Conservation (phyloP, 2,888 invertebrate genomes). For the Mimachlamys varia region DNA sequence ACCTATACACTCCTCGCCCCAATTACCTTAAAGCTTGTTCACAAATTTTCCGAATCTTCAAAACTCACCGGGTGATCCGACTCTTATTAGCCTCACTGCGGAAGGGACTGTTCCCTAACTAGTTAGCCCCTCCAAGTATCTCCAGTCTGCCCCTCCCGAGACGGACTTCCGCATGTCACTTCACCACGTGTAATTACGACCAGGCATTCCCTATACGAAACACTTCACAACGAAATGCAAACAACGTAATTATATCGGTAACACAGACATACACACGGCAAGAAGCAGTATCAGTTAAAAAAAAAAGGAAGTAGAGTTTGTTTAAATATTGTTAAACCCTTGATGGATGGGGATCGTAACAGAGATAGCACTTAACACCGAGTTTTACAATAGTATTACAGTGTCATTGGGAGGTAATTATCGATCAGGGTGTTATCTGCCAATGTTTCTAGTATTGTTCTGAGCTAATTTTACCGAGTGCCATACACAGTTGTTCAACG, state of each 20-base stretch:
- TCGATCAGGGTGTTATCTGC: neutral
- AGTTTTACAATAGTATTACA: neutral
- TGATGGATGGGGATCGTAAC: neutral
- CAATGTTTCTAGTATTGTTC: neutral
- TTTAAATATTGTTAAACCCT: conserved; percentile 15
- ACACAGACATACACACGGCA: neutral
- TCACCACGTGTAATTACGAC: neutral
- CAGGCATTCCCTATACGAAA: neutral
- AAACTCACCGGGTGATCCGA: conserved; percentile 45
- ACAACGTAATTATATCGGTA: conserved; percentile 12
- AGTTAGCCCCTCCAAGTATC: conserved; percentile 42
- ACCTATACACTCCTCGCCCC: conserved; percentile 47
- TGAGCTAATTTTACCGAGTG: neutral
- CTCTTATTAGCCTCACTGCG: conserved; percentile 50
- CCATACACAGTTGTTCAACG: neutral
- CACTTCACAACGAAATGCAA: neutral
- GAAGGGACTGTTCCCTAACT: conserved; percentile 43
- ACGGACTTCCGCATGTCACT: conserved; percentile 52
- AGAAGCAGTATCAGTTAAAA: neutral
- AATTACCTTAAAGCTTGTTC: conserved; percentile 54
- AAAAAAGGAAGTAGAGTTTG: neutral
- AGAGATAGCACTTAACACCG: neutral
- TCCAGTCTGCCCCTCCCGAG: conserved; percentile 47
- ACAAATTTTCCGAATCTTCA: conserved; percentile 54
- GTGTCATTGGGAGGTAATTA: neutral